Base-by-base conservation (phyloP, 2,888 invertebrate genomes). In the Mimachlamys varia region DNA sequence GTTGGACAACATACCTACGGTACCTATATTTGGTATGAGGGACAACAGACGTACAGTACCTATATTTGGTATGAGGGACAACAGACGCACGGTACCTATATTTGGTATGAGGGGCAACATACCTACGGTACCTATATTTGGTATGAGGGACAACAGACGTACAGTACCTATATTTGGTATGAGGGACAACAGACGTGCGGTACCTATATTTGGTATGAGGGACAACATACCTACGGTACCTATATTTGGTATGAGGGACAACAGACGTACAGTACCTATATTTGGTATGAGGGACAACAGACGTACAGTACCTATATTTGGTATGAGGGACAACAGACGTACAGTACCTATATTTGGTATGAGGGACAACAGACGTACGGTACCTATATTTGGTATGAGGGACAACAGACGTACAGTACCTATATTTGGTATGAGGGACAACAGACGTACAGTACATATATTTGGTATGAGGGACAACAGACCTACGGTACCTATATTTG, bases 221-320 rank as follows among this genome's bases (percentile, higher is more conserved):
- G 92, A 91, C 13, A 93, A 50, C 5, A 93, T n/a, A n/a, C n/a
- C n/a, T n/a, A n/a, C n/a, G n/a, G n/a, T 90, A 94, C 94, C 94
- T 87, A 93, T 90, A 87, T 93, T 90, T 49, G 93, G 92, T 13
- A 94, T 90, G 38, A 93, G 87, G 50, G 92, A 91, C 13, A 93
- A 50, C 5, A 93, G 89, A 13, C 93, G 90, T 89, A 93, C 94
- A 0, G n/a, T 90, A 94, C 94, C 94, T 87, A 93, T 90, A 87
- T 93, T 90, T 49, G 93, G 92, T 13, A 94, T 90, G 38, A 93
- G 87, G 50, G 92, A 91, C 13, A 93, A 50, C 5, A 93, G 89
- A 13, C 93, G 90, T 89, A 93, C 94, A 0, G n/a, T 90, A 94
- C 94, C 94, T 87, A 93, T 90, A 87, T 93, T 90, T 49, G 93